Conservation (phyloP, 2,888 invertebrate genomes). For the Phalangium opilio region DNA sequence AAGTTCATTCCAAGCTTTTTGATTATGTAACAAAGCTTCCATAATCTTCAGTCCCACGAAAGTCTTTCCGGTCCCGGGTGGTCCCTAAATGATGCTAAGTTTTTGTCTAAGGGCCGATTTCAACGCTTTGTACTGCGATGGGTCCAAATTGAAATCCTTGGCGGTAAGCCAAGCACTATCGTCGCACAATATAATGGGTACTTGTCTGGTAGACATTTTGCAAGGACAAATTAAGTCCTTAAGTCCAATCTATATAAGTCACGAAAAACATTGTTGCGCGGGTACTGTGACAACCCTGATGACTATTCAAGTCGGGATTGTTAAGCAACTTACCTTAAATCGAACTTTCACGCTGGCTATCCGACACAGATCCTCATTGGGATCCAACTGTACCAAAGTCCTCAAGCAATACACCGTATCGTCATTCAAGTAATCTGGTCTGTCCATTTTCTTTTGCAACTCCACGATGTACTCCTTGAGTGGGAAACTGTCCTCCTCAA, state of each 20-base stretch:
- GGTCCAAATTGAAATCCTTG: conserved; percentile 41
- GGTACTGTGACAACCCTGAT: conserved; percentile 6
- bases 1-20: too few species aligned
- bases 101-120: conserved; percentile 50
- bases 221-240: too few species aligned
- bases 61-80: conserved; percentile 78
- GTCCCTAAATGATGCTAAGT: conserved; percentile 46
- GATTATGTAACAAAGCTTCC: too few species aligned
- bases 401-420: conserved; percentile 10
- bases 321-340: too few species aligned
- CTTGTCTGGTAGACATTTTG: too few species aligned
- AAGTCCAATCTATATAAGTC: too few species aligned
- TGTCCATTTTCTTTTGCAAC: conserved; percentile 26
- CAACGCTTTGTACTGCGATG: conserved; percentile 50
- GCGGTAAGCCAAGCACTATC: conserved; percentile 35
- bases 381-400: conserved; percentile 7
- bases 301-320: too few species aligned
- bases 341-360: too few species aligned
- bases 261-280: too few species aligned
- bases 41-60: conserved; percentile 60
- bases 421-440: conserved; percentile 33
- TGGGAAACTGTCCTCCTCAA: conserved; percentile 43
- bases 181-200: conserved; percentile 22
- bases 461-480: conserved; percentile 51
- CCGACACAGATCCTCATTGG: too few species aligned